Evolutionary conservation across 2,888 invertebrate genomes (phyloP), one percentile per base, ranked within the genome.

Genomic region (Microplitis manilae): DNA sequence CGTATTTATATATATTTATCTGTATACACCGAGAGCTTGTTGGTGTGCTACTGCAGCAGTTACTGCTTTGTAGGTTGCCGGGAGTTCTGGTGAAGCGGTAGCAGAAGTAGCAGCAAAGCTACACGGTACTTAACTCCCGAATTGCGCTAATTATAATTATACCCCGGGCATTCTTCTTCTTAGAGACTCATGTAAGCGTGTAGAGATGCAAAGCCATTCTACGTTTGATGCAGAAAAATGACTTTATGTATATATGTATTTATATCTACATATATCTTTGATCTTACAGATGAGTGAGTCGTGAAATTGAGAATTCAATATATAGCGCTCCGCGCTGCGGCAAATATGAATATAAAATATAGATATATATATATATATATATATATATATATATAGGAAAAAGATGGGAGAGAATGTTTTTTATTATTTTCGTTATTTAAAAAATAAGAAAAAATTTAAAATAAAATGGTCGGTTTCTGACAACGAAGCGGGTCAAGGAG

Each of bases 121-220:
- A 17, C 67, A 67, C 30, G 38, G 59, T 50, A 71, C 76, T 76
- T 76, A 70, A 64, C 76, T 76, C 65, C 17, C 70, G 50, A 71
- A 71, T 68, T 65, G 71, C 38, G 65, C 70, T 76, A 76, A 76
- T 76, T 71, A 76, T 76, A 76, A 76, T 77, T 69, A 64, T 69
- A 73, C 69, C 62, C 8, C 13, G 17, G 61, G 8, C n/a, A 15
- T 17, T 72, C 17, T 40, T 38, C 38, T n/a, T 9, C 13, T 30
- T 8, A 50, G n/a, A 8, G 17, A 30, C 2, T 5, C 13, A 60
- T 38, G 41, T 41, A 50, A 50, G 50, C 50, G 50, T 4, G 13
- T 50, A 50, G 50, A 50, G 50, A 50, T 50, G 50, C 13, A 8
- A 13, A 50, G 50, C 9, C 13, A 50, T 50, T 50, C 8, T 50